phyloP scores from a whole-genome alignment of 2,113 vertebrate species.

The Struthio camelus region DNA sequence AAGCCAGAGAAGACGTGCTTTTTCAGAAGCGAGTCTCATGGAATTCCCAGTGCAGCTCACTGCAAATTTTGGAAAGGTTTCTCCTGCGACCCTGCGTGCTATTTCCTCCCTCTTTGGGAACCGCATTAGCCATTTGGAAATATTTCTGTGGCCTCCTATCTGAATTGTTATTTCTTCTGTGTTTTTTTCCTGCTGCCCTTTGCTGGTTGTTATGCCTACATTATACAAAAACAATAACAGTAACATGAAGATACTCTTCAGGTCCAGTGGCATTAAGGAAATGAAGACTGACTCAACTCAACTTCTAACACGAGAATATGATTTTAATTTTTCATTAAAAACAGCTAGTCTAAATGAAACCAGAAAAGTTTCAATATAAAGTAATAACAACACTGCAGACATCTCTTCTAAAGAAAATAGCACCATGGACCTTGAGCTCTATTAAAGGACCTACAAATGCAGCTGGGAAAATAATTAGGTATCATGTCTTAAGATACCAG shows the following conservation, averaged over 20 bases:
- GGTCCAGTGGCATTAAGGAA: neutral
- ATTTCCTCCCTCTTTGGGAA: neutral
- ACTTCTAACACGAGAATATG: conserved; percentile 35
- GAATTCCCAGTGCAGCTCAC: neutral
- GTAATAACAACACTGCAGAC: neutral
- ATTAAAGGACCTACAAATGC: neutral
- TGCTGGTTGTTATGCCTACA: conserved; percentile 42
- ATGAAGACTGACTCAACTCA: conserved; percentile 4
- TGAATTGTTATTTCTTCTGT: neutral
- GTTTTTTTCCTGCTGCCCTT: neutral
- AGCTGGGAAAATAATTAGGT: neutral
- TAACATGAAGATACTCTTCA: neutral
- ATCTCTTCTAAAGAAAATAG: neutral
- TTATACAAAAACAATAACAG: conserved; percentile 19
- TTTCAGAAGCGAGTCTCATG: neutral
- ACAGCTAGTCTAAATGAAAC: conserved; percentile 4
- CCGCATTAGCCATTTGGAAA: neutral
- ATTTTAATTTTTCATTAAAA: conserved; percentile 45
- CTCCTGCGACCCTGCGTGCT: neutral
- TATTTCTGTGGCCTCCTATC: neutral
- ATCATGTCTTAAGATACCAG: neutral
- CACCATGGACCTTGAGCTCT: neutral
- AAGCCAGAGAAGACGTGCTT: neutral
- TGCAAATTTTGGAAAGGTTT: neutral
- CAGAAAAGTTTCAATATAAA: neutral